phyloP scores from a whole-genome alignment of 2,113 vertebrate species.

The Cyprinodon variegatus region DNA sequence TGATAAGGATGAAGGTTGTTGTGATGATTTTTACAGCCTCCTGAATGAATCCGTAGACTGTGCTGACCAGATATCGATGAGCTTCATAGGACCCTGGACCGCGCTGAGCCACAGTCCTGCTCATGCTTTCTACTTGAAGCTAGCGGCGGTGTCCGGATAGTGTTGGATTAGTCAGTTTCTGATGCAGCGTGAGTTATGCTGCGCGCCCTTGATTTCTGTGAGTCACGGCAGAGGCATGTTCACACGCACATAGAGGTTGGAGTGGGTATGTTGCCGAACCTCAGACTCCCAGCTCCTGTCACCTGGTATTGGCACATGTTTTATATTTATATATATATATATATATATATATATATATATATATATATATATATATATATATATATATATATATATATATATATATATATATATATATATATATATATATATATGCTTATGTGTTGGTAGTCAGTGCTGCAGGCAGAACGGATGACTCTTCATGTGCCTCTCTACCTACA shows the following conservation, averaged over 20 bases:
- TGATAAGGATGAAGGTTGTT: background rate
- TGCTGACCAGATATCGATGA: slow-evolving; percentile 24
- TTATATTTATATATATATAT: background rate
- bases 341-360: too few relatives aligned
- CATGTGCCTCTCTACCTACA: slow-evolving; percentile 77
- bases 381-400: too few relatives aligned
- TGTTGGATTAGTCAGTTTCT: slow-evolving; percentile 36
- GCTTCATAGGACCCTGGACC: slow-evolving; percentile 2
- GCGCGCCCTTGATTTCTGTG: slow-evolving; percentile 56
- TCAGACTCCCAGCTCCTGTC: slow-evolving; percentile 65
- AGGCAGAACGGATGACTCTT: slow-evolving; percentile 78
- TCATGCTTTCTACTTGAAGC: slow-evolving; percentile 18
- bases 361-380: too few relatives aligned
- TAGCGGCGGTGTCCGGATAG: slow-evolving; percentile 23
- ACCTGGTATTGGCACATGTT: slow-evolving; percentile 70
- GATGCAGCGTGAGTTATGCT: slow-evolving; percentile 49
- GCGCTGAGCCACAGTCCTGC: background rate
- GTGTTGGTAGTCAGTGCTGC: slow-evolving; percentile 57
- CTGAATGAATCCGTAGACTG: background rate
- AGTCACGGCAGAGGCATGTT: slow-evolving; percentile 56
- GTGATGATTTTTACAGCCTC: background rate
- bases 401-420: background rate
- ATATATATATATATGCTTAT: slow-evolving; percentile 10
- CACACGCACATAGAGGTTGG: slow-evolving; percentile 30
- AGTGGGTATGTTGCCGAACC: slow-evolving; percentile 58